Percentiles rank a stretch among this genome's conserved stretches.
These are phyloP conservation scores for Eudorcas thomsonii DNA, from an alignment of 2,113 vertebrate genomes.

Conservation along the genomic window DNA sequence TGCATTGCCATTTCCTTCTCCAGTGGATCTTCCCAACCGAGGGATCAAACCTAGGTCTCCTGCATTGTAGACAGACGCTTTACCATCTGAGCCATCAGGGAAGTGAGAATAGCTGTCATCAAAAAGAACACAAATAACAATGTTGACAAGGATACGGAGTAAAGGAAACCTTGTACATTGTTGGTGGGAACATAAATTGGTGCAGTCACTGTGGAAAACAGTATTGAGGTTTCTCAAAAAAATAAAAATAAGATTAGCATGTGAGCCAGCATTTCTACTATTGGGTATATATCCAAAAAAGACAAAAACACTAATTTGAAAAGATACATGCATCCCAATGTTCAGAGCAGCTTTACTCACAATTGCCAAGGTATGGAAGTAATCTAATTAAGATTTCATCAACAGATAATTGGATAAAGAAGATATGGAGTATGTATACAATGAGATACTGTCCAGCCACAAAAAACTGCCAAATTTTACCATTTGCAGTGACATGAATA, in stretches of 20 bases:
- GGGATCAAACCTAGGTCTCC: too few relatives aligned
- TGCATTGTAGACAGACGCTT: too few relatives aligned
- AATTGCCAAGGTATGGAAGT: background rate
- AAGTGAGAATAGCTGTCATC: background rate
- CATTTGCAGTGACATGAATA: background rate
- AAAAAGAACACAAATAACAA: background rate
- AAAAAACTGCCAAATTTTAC: background rate
- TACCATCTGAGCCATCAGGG: too few relatives aligned
- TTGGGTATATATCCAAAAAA: background rate
- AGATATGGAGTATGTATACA: background rate
- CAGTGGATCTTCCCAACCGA: too few relatives aligned
- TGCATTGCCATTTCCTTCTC: too few relatives aligned
- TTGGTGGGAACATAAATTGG: background rate
- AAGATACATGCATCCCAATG: background rate
- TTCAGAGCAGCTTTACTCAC: background rate
- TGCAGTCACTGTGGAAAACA: background rate
- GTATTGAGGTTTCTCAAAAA: background rate
- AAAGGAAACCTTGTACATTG: background rate
- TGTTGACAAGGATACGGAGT: background rate
- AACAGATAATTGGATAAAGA: background rate
- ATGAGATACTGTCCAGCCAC: background rate
- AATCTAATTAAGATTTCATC: background rate
- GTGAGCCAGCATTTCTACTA: background rate
- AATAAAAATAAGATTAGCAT: background rate
- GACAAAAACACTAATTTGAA: background rate